phyloP scores from a whole-genome alignment of 2,113 vertebrate genomes.

The Sitta europaea region DNA sequence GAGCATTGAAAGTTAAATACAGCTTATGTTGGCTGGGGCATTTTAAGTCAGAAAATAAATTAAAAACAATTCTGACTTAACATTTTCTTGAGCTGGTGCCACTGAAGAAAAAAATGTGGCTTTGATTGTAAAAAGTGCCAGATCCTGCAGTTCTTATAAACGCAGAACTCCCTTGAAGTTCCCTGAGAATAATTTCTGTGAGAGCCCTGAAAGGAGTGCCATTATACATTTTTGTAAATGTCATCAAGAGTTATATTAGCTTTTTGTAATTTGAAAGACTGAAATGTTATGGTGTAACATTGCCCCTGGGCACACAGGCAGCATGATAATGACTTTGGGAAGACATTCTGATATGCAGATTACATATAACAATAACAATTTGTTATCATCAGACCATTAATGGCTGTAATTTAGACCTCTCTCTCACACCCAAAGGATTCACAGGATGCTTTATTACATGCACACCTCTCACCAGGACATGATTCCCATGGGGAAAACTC shows the following conservation, averaged over 20 bases:
- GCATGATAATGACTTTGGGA: slow-evolving; percentile 31
- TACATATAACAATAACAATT: slow-evolving; percentile 41
- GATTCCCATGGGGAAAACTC: not conserved
- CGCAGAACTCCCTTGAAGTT: not conserved
- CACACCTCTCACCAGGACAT: not conserved
- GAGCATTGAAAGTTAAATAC: slow-evolving; percentile 1
- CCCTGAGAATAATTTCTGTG: not conserved
- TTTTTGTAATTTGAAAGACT: slow-evolving; percentile 34
- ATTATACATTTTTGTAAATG: slow-evolving; percentile 43
- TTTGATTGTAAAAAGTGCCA: not conserved
- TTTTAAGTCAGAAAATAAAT: slow-evolving; percentile 28
- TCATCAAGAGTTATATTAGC: slow-evolving; percentile 41
- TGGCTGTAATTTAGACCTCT: slow-evolving; percentile 17
- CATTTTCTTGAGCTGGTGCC: slow-evolving; percentile 19
- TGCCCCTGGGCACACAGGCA: slow-evolving; percentile 9
- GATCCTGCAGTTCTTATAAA: not conserved
- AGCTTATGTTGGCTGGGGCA: not conserved
- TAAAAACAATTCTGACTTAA: not conserved
- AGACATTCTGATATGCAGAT: slow-evolving; percentile 42
- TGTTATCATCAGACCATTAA: slow-evolving; percentile 32
- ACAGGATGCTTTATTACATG: not conserved
- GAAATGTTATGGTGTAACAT: slow-evolving; percentile 19
- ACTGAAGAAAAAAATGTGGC: not conserved
- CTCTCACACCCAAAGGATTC: not conserved
- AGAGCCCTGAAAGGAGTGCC: not conserved